Evolutionary conservation across 2,888 invertebrate genomes (phyloP).

Genomic region (Eupeodes latifasciatus): DNA sequence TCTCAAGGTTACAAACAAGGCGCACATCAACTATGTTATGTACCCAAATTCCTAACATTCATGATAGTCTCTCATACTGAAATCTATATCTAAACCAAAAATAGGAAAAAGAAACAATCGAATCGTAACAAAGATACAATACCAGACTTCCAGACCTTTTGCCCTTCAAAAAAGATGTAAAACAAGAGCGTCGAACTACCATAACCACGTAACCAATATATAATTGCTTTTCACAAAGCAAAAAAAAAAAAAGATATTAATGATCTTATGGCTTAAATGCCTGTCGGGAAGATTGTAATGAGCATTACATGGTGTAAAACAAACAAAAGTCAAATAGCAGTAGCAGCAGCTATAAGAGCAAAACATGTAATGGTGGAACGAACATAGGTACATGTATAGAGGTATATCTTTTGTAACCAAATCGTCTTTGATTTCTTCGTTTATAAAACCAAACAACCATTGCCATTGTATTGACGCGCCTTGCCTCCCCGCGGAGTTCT

Average conservation of each 20-base stretch:
- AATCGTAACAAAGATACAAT: not conserved
- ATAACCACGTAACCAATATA: conserved; percentile 53
- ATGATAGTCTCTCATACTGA: no score
- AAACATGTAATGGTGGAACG: not conserved
- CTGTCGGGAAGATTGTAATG: conserved; percentile 41
- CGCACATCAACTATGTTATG: no score
- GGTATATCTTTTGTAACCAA: conserved; percentile 9
- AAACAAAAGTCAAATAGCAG: conserved; percentile 57
- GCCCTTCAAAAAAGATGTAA: conserved; percentile 58
- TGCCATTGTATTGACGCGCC: no score
- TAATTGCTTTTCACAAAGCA: conserved; percentile 34
- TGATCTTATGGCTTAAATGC: conserved; percentile 41
- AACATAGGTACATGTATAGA: not conserved
- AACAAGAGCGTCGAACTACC: conserved; percentile 36
- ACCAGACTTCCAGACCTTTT: conserved; percentile 26
- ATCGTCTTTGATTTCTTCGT: conserved; percentile 46
- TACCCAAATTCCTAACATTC: no score
- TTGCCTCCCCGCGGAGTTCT: not conserved
- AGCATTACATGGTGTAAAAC: conserved; percentile 68
- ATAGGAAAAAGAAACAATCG: not conserved
- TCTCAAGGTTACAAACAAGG: no score
- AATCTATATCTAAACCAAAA: not conserved
- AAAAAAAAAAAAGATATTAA: conserved; percentile 52
- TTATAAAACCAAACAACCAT: not conserved
- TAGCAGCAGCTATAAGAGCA: not conserved